A percentile compares a stretch with the other conserved stretches of the same genome.
These are phyloP conservation scores for Procambarus clarkii DNA, from an alignment of 1,140 invertebrate species.

Conservation along the genomic window DNA sequence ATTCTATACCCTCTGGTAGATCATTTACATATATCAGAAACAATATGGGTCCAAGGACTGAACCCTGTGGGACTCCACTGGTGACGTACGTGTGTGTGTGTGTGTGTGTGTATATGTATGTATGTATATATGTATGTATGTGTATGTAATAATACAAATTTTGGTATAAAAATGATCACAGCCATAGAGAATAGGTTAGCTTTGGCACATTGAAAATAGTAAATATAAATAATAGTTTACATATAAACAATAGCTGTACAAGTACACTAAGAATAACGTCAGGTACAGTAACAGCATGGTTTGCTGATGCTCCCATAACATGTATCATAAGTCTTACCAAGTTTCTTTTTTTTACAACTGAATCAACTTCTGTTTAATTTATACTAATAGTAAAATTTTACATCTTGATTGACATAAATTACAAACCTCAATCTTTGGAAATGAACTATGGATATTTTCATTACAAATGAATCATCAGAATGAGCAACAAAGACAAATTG, in stretches of 20 bases:
- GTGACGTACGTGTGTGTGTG: conserved; percentile 10
- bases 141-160: background rate
- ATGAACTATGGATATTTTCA: background rate
- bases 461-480: background rate
- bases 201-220: conserved; percentile 3
- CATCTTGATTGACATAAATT: background rate
- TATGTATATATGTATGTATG: background rate
- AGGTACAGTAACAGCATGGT: background rate
- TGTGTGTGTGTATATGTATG: conserved; percentile 6
- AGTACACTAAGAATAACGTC: background rate
- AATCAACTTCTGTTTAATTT: background rate
- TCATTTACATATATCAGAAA: too few species aligned
- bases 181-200: background rate
- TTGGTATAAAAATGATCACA: background rate
- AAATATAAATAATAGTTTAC: background rate
- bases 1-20: too few species aligned
- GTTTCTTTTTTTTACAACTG: background rate
- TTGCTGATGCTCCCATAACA: background rate
- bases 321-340: background rate
- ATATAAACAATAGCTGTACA: background rate
- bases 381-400: background rate
- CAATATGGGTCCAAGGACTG: too few species aligned
- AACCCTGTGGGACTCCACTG: too few species aligned
- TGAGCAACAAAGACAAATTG: background rate
- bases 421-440: background rate